A percentile compares a stretch with the other conserved stretches of the same genome.
These are phyloP conservation scores for Gibbula magus DNA, from an alignment of 2,888 invertebrate species.

Conservation along the genomic window DNA sequence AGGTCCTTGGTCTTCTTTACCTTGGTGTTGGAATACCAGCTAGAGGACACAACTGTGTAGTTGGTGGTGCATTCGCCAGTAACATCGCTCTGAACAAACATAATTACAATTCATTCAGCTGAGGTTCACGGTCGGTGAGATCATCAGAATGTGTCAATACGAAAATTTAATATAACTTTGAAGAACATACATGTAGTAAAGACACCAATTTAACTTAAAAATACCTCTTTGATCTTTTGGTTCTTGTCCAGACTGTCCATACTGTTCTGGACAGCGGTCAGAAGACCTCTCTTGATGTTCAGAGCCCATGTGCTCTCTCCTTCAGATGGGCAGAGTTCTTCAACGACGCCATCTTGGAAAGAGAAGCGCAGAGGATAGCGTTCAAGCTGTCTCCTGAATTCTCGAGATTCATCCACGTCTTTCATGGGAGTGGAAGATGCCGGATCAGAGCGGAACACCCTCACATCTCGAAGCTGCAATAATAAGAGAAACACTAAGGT, in stretches of 20 bases:
- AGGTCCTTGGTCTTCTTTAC: slow-evolving; percentile 71
- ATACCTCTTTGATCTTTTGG: slow-evolving; percentile 60
- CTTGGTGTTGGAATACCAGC: slow-evolving; percentile 57
- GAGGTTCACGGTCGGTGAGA: too few relatives aligned
- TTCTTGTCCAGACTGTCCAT: slow-evolving; percentile 87
- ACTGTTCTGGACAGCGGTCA: slow-evolving; percentile 90
- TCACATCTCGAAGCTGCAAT: slow-evolving; percentile 46
- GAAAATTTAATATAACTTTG: background rate
- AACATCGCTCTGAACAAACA: slow-evolving; percentile 81
- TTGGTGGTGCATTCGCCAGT: slow-evolving; percentile 88
- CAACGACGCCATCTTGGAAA: slow-evolving; percentile 85
- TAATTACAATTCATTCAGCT: background rate
- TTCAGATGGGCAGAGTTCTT: slow-evolving; percentile 85
- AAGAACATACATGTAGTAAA: background rate
- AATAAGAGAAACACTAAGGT: too few relatives aligned
- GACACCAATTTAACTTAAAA: background rate
- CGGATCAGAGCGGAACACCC: slow-evolving; percentile 41
- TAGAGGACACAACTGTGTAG: slow-evolving; percentile 77
- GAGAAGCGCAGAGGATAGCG: slow-evolving; percentile 85
- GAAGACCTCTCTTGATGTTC: slow-evolving; percentile 92
- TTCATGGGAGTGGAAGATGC: slow-evolving; percentile 20
- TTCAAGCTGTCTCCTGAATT: slow-evolving; percentile 79
- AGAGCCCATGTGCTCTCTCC: slow-evolving; percentile 89
- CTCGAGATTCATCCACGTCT: background rate
- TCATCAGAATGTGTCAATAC: background rate